These are phyloP conservation scores for Zaprionus africanus DNA, from an alignment of 1,140 invertebrate genomes.

Conservation along the genomic window DNA sequence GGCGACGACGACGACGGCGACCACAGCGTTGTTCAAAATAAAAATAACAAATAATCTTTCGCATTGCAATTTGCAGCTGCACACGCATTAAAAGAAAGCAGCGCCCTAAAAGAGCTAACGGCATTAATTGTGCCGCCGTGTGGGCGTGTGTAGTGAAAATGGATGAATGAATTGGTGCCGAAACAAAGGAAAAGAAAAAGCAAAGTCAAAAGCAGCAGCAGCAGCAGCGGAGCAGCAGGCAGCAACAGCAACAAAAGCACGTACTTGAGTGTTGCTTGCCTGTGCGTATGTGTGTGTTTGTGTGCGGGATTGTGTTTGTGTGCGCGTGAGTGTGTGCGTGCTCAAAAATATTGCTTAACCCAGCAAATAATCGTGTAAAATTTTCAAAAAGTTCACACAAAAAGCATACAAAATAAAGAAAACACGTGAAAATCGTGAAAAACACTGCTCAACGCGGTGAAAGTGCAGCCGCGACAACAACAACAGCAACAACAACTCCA, in stretches of 20 bases:
- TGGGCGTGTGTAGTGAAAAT: slow-evolving; percentile 31
- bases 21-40: slow-evolving; percentile 48
- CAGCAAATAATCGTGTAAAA: slow-evolving; percentile 56
- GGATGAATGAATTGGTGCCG: slow-evolving; percentile 43
- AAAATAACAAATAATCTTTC: slow-evolving; percentile 38
- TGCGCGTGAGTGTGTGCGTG: slow-evolving; percentile 35
- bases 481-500: slow-evolving; percentile 45
- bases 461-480: slow-evolving; percentile 56
- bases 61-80: slow-evolving; percentile 38
- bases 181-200: slow-evolving; percentile 31
- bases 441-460: slow-evolving; percentile 50
- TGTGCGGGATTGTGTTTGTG: slow-evolving; percentile 23
- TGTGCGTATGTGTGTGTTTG: slow-evolving; percentile 25
- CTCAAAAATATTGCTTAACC: slow-evolving; percentile 69
- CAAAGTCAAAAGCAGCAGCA: slow-evolving; percentile 28
- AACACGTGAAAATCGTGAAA: slow-evolving; percentile 68
- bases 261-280: slow-evolving; percentile 50
- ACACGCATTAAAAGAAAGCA: slow-evolving; percentile 42
- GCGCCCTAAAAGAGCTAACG: slow-evolving; percentile 19
- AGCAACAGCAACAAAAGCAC: slow-evolving; percentile 46
- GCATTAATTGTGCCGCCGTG: slow-evolving; percentile 17
- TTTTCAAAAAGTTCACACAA: slow-evolving; percentile 37
- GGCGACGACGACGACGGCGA: slow-evolving; percentile 19
- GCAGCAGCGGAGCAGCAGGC: slow-evolving; percentile 25
- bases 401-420: slow-evolving; percentile 39